Conservation (phyloP, 2,888 invertebrate species). For the Calliphora vomitoria region DNA sequence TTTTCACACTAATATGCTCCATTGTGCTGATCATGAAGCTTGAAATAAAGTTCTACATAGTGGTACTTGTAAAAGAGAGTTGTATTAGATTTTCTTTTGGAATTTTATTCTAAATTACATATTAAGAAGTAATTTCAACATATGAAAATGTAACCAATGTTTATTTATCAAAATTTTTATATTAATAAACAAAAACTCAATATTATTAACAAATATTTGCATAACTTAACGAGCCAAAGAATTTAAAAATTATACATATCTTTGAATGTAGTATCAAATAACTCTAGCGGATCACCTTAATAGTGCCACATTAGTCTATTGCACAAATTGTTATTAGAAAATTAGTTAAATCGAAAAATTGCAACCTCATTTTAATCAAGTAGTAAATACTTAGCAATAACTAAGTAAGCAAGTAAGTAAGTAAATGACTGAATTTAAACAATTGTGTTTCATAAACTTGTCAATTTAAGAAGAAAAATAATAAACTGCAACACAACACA, state of each 20-base stretch:
- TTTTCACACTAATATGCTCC: too few species aligned
- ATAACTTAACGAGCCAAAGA: background rate
- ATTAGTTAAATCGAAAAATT: conserved; percentile 63
- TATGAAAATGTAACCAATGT: too few species aligned
- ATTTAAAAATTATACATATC: background rate
- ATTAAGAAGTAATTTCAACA: too few species aligned
- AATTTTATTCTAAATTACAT: too few species aligned
- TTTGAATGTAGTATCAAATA: background rate
- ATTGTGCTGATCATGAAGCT: too few species aligned
- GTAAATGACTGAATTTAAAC: conserved; percentile 48
- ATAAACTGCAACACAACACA: conserved; percentile 18
- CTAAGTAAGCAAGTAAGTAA: background rate
- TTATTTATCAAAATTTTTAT: too few species aligned
- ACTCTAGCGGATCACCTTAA: conserved; percentile 18
- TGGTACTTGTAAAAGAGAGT: too few species aligned
- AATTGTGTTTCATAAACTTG: conserved; percentile 56
- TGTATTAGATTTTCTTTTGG: too few species aligned
- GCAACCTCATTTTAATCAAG: conserved; percentile 45
- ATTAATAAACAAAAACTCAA: background rate
- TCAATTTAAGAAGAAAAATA: conserved; percentile 49
- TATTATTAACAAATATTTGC: conserved; percentile 20
- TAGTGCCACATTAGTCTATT: conserved; percentile 9
- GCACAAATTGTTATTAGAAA: conserved; percentile 46
- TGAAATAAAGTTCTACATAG: too few species aligned
- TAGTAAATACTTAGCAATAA: conserved; percentile 2